Conservation (phyloP, 2,113 vertebrate species). For the Gobiocypris rarus region DNA sequence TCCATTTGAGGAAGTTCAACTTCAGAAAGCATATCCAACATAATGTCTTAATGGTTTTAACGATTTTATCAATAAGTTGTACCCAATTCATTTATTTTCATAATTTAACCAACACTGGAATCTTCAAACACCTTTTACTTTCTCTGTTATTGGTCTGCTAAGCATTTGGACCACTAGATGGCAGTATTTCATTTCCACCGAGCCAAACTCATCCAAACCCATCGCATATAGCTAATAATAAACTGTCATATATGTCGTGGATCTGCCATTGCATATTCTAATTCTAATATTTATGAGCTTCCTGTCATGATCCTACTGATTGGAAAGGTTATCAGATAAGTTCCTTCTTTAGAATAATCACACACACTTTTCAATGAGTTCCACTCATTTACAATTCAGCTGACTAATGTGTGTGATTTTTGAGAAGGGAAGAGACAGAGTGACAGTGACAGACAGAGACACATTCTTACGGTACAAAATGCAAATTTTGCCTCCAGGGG, state of each 20-base stretch:
- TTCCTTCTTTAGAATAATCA: not conserved
- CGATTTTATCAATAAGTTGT: not conserved
- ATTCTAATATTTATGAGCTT: not conserved
- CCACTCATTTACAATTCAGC: not conserved
- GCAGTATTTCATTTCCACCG: not conserved
- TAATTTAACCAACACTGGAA: not conserved
- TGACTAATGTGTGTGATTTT: not conserved
- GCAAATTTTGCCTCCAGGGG: not conserved
- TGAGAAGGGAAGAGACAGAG: slow-evolving; percentile 3
- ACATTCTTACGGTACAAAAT: not conserved
- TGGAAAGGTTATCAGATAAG: not conserved
- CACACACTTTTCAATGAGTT: not conserved
- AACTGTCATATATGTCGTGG: not conserved
- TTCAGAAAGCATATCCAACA: not conserved
- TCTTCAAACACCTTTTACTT: not conserved
- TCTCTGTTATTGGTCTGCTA: not conserved
- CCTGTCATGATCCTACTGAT: not conserved
- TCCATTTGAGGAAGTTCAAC: not conserved
- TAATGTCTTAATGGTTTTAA: not conserved
- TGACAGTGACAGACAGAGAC: not conserved
- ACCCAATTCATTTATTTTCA: not conserved
- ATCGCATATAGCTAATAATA: not conserved
- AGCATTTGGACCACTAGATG: not conserved
- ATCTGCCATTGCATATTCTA: not conserved
- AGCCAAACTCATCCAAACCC: not conserved